These are phyloP conservation scores for Poeciliopsis presidionis DNA, from an alignment of 2,797 vertebrate species.

Conservation along the genomic window DNA sequence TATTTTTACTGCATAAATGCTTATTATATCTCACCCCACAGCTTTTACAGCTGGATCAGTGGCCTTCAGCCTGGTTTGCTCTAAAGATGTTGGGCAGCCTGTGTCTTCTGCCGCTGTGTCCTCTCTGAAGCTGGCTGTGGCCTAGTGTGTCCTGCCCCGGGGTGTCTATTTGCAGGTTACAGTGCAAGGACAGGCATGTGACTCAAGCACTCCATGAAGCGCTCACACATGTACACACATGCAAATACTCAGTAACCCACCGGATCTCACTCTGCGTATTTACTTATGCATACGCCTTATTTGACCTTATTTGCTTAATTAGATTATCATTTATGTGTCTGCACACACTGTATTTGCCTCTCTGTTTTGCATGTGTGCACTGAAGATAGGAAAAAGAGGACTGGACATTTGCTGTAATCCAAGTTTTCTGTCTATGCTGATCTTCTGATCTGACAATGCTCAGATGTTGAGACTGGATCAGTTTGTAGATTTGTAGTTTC, in stretches of 20 bases:
- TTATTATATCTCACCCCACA: not conserved
- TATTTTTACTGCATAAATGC: not conserved
- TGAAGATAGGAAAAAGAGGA: not conserved
- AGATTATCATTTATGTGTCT: conserved; percentile 23
- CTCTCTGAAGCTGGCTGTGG: conserved; percentile 22
- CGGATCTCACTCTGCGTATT: not conserved
- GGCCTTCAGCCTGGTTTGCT: conserved; percentile 19
- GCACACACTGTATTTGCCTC: conserved; percentile 4
- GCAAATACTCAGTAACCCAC: not conserved
- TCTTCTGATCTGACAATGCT: not conserved
- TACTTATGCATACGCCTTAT: not conserved
- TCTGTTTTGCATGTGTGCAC: not conserved
- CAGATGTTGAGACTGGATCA: not conserved
- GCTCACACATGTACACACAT: not conserved
- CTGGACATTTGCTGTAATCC: conserved; percentile 12
- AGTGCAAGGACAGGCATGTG: conserved; percentile 55
- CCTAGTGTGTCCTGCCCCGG: conserved; percentile 13
- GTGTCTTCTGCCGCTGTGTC: conserved; percentile 13
- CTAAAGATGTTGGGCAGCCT: conserved; percentile 18
- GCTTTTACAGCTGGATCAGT: conserved; percentile 14
- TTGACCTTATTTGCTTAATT: not conserved
- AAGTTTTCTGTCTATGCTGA: not conserved
- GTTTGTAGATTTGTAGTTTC: not conserved
- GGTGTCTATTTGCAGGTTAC: conserved; percentile 49
- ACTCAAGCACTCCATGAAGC: conserved; percentile 53